Evolutionary conservation across 2,888 invertebrate genomes (phyloP).

Genomic region (Diogma glabrata): DNA sequence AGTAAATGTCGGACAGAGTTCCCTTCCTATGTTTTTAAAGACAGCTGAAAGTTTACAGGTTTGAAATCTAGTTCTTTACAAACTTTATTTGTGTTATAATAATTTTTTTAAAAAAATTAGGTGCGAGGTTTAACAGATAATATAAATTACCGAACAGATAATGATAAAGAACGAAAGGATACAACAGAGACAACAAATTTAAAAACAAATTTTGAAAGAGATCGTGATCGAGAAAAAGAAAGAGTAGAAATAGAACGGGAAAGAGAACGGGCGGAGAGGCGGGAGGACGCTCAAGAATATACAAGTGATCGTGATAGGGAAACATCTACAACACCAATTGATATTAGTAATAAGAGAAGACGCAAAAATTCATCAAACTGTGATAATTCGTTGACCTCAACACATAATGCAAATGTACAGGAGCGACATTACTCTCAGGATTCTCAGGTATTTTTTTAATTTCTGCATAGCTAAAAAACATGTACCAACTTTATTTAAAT

Average conservation of each 20-base stretch:
- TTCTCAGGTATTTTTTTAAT: slow-evolving; percentile 43
- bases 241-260: slow-evolving; percentile 30
- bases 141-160: slow-evolving; percentile 36
- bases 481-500: no score
- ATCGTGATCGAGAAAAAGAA: slow-evolving; percentile 28
- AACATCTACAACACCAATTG: slow-evolving; percentile 37
- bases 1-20: slow-evolving; percentile 84
- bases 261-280: slow-evolving; percentile 33
- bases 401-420: slow-evolving; percentile 41
- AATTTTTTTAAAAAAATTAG: slow-evolving; percentile 23
- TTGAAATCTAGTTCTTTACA: background rate
- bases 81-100: background rate
- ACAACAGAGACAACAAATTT: slow-evolving; percentile 3
- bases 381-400: slow-evolving; percentile 49
- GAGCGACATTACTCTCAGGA: slow-evolving; percentile 52
- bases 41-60: slow-evolving; percentile 86
- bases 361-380: slow-evolving; percentile 48
- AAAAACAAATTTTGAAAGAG: slow-evolving; percentile 19
- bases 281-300: slow-evolving; percentile 29
- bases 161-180: slow-evolving; percentile 26
- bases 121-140: slow-evolving; percentile 74
- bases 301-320: slow-evolving; percentile 41
- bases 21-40: slow-evolving; percentile 81
- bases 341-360: slow-evolving; percentile 44
- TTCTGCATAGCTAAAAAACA: background rate